phyloP scores from a whole-genome alignment of 2,888 invertebrate species.

The Pammene fasciana region DNA sequence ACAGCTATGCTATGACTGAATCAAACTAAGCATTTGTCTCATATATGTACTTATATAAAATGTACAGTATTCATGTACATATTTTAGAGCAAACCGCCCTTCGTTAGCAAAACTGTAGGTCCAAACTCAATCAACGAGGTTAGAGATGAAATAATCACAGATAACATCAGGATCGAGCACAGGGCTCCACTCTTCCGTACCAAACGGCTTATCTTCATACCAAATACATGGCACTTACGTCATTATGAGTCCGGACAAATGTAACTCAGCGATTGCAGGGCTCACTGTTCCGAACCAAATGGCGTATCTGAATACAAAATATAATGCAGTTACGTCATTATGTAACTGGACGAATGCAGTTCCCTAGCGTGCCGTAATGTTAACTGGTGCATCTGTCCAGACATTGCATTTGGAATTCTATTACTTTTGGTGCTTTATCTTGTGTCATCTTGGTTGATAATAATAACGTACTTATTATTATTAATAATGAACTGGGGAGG shows the following conservation, averaged over 20 bases:
- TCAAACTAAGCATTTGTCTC: no score
- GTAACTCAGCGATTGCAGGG: not conserved
- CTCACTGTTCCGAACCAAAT: not conserved
- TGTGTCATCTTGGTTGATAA: conserved; percentile 28
- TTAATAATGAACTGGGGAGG: conserved; percentile 6
- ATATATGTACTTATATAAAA: no score
- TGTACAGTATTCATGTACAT: no score
- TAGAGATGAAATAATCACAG: conserved; percentile 30
- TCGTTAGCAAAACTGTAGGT: not conserved
- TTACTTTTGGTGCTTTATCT: conserved; percentile 32
- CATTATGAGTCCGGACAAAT: not conserved
- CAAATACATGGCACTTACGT: conserved; percentile 15
- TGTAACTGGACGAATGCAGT: conserved; percentile 25
- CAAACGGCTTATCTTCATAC: conserved; percentile 29
- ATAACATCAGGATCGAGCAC: not conserved
- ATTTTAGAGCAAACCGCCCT: not conserved
- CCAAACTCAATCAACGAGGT: conserved; percentile 16
- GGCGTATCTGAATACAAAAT: not conserved
- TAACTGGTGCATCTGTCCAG: conserved; percentile 74
- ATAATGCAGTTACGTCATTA: conserved; percentile 7
- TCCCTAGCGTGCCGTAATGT: conserved; percentile 69
- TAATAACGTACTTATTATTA: conserved; percentile 27
- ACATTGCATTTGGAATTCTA: conserved; percentile 39
- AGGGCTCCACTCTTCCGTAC: not conserved
- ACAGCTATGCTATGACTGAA: no score